Base-by-base conservation (phyloP, 1,140 invertebrate genomes). In the Laodelphax striatellus region DNA sequence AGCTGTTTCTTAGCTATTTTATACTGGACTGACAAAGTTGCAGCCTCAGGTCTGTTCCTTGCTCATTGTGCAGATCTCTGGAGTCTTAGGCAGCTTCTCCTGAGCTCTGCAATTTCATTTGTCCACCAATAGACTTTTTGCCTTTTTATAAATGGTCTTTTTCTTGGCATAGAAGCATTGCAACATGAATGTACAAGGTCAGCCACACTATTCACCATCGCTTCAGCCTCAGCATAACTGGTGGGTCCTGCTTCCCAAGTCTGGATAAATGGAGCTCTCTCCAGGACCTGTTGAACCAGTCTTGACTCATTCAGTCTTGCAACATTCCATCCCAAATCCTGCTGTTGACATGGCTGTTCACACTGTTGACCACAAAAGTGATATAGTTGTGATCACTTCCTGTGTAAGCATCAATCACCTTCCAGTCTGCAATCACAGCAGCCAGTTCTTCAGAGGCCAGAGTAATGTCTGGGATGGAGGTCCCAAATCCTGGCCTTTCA, bases 381-480 rank as follows among this genome's bases (percentile, higher is more conserved):
- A n/a, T n/a, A n/a, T n/a, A n/a, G n/a, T n/a, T n/a, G n/a, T n/a
- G n/a, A n/a, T n/a, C n/a, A n/a, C n/a, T n/a, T n/a, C n/a, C n/a
- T 6, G 5, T 5, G 13, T 54, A 5, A 31, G 14, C 52, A 13
- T 54, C 52, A 21, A 5, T 28, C 5, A 54, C 52, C 13, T 21
- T 6, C 21, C 52, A 54, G 52, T 54, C 19, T 5, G 6, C 6
- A 17, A 19, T 54, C 17, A 17, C 19, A 38, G 31, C n/a, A 17
- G 24, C n/a, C 11, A n/a, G n/a, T 1, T 34, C 21, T 34, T 52
- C 46, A 54, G 65, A 67, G 57, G 31, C 60, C 22, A 65, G 52
- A 13, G 62, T 34, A 0, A 65, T 53, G 38, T 65, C 62, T 2
- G 54, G 38, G 13, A 64, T 64, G 2, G 61, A 62, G 16, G 38